Conservation (phyloP, 2,888 invertebrate species). For the Troides helena region DNA sequence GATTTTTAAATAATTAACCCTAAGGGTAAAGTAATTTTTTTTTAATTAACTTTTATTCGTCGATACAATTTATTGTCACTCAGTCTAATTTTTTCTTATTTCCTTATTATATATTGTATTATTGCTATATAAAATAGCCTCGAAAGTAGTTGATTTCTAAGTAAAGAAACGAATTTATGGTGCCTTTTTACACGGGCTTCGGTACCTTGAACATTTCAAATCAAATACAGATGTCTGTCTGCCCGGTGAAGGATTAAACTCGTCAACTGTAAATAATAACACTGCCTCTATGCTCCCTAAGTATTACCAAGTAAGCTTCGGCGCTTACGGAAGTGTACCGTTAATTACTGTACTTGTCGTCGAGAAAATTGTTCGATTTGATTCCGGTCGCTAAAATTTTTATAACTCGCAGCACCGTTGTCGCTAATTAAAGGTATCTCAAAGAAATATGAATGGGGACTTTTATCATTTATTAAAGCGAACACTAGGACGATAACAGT, state of each 20-base stretch:
- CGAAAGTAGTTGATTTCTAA: not conserved
- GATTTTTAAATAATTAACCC: too few relatives aligned
- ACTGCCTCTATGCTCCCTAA: not conserved
- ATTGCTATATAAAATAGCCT: not conserved
- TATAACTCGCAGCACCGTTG: not conserved
- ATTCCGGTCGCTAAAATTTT: not conserved
- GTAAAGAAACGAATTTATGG: not conserved
- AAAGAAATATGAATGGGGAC: not conserved
- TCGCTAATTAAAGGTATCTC: not conserved
- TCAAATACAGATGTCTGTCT: conserved; percentile 11
- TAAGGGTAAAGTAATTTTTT: too few relatives aligned
- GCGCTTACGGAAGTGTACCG: not conserved
- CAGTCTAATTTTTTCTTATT: too few relatives aligned
- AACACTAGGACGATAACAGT: not conserved
- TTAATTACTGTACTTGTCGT: not conserved
- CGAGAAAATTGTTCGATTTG: not conserved
- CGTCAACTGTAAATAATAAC: conserved; percentile 3
- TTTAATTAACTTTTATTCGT: too few relatives aligned
- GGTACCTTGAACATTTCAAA: conserved; percentile 6
- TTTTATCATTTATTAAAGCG: not conserved
- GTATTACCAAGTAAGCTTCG: not conserved
- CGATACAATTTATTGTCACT: too few relatives aligned
- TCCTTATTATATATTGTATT: too few relatives aligned
- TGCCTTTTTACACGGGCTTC: not conserved
- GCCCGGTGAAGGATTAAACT: conserved; percentile 4